Percentiles rank a stretch among this genome's conserved stretches.
phyloP scores from a whole-genome alignment of 2,113 vertebrate genomes.

The Hipposideros armiger region DNA sequence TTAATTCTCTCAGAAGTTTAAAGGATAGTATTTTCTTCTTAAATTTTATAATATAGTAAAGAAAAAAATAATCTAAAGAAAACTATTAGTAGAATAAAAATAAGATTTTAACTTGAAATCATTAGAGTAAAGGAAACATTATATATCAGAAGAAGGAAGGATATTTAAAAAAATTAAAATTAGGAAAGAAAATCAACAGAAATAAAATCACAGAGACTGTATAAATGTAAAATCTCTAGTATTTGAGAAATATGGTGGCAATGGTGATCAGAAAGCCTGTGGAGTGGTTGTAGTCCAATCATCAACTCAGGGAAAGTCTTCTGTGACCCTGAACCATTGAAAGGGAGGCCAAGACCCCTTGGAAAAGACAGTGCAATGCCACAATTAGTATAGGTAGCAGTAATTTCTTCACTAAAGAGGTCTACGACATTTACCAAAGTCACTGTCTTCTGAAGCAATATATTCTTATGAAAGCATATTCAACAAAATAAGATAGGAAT shows the following conservation, averaged over 20 bases:
- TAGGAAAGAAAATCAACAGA: not conserved
- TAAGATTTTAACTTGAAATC: not conserved
- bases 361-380: not conserved
- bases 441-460: not conserved
- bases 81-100: not conserved
- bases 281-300: not conserved
- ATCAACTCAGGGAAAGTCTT: not conserved
- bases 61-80: not conserved
- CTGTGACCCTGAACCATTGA: not conserved
- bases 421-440: not conserved
- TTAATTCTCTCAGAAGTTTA: not conserved
- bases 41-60: not conserved
- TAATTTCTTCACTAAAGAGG: not conserved
- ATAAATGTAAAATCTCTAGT: not conserved
- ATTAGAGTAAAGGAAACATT: not conserved
- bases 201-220: not conserved
- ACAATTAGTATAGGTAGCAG: not conserved
- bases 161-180: not conserved
- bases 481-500: not conserved
- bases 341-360: not conserved
- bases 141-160: not conserved
- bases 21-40: not conserved
- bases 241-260: not conserved
- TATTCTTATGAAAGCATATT: not conserved
- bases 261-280: not conserved